These are phyloP conservation scores for Ephydatia muelleri DNA, from an alignment of 37 sponge, comb jelly and placozoan genomes.

Conservation along the genomic window DNA sequence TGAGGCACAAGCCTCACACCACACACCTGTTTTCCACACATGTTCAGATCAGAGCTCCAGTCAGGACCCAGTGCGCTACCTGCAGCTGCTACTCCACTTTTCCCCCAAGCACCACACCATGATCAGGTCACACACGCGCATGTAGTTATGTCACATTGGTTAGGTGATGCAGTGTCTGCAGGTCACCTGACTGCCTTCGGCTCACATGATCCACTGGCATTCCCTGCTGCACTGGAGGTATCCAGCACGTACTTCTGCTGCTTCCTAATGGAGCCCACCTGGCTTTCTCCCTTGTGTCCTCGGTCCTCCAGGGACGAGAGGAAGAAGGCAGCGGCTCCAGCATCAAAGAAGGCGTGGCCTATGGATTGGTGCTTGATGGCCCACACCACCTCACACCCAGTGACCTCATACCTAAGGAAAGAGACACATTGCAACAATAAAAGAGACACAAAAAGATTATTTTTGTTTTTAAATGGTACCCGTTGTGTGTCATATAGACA, in stretches of 20 bases:
- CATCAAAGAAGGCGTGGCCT: slow-evolving; percentile 90
- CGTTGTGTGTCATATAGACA: too few species aligned
- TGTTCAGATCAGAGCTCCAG: slow-evolving; percentile 75
- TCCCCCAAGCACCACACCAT: background rate
- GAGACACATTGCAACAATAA: background rate
- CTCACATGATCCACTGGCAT: background rate
- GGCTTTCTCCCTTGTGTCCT: background rate
- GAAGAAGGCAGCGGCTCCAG: slow-evolving; percentile 92
- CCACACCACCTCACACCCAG: slow-evolving; percentile 88
- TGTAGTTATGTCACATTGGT: background rate
- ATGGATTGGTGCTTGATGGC: slow-evolving; percentile 90
- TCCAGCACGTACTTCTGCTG: slow-evolving; percentile 70
- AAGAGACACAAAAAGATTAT: background rate
- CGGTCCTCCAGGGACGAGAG: slow-evolving; percentile 54
- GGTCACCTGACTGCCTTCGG: background rate
- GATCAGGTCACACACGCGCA: background rate
- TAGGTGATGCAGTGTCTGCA: background rate
- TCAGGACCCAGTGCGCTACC: slow-evolving; percentile 94
- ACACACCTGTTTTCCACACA: slow-evolving; percentile 55
- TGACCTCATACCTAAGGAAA: slow-evolving; percentile 68
- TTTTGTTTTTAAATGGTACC: too few species aligned
- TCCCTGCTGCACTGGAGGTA: background rate
- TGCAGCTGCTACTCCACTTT: background rate
- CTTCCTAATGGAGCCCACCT: slow-evolving; percentile 48
- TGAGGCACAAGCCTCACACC: slow-evolving; percentile 10